phyloP scores from a whole-genome alignment of 2,113 vertebrate genomes.

The Sprattus sprattus region DNA sequence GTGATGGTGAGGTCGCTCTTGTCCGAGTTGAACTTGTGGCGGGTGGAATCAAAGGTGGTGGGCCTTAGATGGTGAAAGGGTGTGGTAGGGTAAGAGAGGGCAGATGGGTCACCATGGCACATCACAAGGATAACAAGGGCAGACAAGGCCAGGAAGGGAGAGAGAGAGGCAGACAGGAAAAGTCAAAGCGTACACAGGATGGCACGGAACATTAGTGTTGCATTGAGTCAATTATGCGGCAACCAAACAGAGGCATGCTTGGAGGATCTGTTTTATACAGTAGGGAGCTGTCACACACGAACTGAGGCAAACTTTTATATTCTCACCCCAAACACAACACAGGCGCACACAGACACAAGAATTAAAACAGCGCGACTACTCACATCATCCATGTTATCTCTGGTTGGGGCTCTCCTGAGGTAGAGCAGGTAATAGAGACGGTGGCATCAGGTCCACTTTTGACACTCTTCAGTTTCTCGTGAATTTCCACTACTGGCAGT shows the following conservation, averaged over 20 bases:
- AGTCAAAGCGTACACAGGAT: conserved; percentile 22
- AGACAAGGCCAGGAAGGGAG: not conserved
- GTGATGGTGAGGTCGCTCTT: conserved; percentile 63
- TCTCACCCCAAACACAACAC: not conserved
- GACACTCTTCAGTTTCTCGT: conserved; percentile 51
- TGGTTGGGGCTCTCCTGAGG: conserved; percentile 63
- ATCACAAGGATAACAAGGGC: not conserved
- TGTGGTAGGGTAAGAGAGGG: not conserved
- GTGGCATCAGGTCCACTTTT: conserved; percentile 63
- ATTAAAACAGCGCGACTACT: conserved; percentile 36
- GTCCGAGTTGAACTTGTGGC: conserved; percentile 68
- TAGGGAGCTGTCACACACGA: not conserved
- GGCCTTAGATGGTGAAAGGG: conserved; percentile 55
- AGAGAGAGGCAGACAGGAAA: not conserved
- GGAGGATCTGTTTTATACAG: not conserved
- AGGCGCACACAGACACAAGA: no score
- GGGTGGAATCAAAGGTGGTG: conserved; percentile 41
- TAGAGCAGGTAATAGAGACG: conserved; percentile 64
- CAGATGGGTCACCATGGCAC: not conserved
- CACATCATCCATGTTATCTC: conserved; percentile 69
- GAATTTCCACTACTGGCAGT: conserved; percentile 56
- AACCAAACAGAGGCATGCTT: conserved; percentile 2
- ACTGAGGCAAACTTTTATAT: not conserved
- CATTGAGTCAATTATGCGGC: conserved; percentile 1
- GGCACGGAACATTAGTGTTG: conserved; percentile 34